Conservation (phyloP, 1,140 invertebrate species). For the Trichonephila clavata region DNA sequence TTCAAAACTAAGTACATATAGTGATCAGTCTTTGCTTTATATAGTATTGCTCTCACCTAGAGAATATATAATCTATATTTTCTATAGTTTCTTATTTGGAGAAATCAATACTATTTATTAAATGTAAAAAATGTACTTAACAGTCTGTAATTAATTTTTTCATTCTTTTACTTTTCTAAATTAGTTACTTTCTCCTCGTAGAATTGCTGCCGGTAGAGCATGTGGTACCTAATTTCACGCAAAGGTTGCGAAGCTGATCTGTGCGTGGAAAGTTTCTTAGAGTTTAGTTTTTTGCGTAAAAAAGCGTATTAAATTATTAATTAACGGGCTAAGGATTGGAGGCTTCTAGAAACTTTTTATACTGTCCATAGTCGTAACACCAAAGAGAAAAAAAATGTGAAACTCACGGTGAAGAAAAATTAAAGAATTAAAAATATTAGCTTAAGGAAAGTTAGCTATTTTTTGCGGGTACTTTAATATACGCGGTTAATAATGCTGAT, state of each 20-base stretch:
- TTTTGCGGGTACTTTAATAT: slow-evolving; percentile 9
- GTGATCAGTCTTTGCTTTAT: too few species aligned
- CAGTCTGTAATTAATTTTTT: slow-evolving; percentile 50
- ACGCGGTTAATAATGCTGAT: slow-evolving; percentile 44
- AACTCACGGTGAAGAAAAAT: slow-evolving; percentile 14
- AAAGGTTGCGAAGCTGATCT: slow-evolving; percentile 49
- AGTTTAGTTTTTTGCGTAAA: slow-evolving; percentile 50
- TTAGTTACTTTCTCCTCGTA: slow-evolving; percentile 36
- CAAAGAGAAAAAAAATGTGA: not conserved
- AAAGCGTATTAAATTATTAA: slow-evolving; percentile 45
- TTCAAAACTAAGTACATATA: too few species aligned
- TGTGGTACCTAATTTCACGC: slow-evolving; percentile 54
- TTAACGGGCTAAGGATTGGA: slow-evolving; percentile 22
- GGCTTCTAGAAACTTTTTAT: slow-evolving; percentile 8
- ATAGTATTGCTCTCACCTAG: too few species aligned
- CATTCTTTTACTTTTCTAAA: slow-evolving; percentile 42
- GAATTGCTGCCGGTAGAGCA: slow-evolving; percentile 18
- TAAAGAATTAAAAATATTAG: slow-evolving; percentile 38
- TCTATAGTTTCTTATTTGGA: not conserved
- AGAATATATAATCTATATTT: slow-evolving; percentile 7
- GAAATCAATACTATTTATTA: slow-evolving; percentile 23
- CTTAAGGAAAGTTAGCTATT: slow-evolving; percentile 34
- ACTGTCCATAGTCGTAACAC: slow-evolving; percentile 2
- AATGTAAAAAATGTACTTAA: not conserved
- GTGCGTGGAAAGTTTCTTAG: slow-evolving; percentile 37